Conservation (phyloP, 2,113 vertebrate species). For the Chaetodon auriga region DNA sequence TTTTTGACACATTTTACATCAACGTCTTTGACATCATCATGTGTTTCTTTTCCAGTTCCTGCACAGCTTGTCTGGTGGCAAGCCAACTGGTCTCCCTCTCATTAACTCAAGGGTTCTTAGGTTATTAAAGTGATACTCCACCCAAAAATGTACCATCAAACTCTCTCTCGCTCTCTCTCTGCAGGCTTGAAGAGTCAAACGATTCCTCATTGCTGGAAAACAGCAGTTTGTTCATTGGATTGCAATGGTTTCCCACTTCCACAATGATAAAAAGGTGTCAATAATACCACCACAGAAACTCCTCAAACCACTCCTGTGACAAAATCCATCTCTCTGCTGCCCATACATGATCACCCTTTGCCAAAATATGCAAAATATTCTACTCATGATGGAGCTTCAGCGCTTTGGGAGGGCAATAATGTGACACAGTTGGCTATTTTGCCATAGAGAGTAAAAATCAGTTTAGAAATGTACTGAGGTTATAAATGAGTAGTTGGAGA, state of each 20-base stretch:
- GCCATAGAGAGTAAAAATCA: neutral
- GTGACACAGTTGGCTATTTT: neutral
- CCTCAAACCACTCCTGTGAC: neutral
- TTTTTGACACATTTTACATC: constrained; percentile 45
- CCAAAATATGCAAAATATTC: neutral
- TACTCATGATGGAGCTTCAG: neutral
- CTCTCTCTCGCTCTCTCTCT: neutral
- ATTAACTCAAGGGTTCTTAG: constrained; percentile 19
- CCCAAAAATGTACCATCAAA: neutral
- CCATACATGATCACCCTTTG: neutral
- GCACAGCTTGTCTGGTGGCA: neutral
- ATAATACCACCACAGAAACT: neutral
- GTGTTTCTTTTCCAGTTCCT: constrained; percentile 25
- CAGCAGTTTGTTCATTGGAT: neutral
- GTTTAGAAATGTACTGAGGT: neutral
- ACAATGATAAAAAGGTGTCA: neutral
- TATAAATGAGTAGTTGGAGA: neutral
- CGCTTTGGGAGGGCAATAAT: neutral
- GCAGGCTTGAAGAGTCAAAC: neutral
- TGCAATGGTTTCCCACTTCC: neutral
- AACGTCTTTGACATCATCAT: constrained; percentile 17
- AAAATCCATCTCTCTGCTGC: neutral
- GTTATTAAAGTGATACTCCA: constrained; percentile 24
- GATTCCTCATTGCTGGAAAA: constrained; percentile 1
- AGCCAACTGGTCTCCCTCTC: constrained; percentile 21